Conservation (phyloP, 2,888 invertebrate species). For the Hirtodrosophila trivittata region DNA sequence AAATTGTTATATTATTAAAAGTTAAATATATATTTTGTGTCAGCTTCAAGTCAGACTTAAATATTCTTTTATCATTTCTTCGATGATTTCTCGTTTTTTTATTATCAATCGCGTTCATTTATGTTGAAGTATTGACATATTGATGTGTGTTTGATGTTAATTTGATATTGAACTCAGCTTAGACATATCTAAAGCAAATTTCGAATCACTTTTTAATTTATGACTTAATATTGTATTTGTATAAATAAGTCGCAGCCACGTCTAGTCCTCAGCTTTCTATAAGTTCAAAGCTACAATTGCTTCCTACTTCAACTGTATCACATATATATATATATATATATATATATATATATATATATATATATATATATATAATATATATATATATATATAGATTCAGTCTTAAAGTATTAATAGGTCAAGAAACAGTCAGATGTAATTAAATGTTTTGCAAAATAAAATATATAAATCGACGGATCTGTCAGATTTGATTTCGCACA, state of each 20-base stretch:
- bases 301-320: too few species aligned
- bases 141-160: constrained; percentile 16
- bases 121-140: constrained; percentile 22
- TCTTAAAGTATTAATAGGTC: constrained; percentile 31
- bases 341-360: background rate
- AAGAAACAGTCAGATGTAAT: constrained; percentile 36
- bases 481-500: constrained; percentile 44
- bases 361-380: background rate
- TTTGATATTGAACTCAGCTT: constrained; percentile 14
- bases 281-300: too few species aligned
- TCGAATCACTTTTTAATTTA: constrained; percentile 36
- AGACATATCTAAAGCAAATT: constrained; percentile 12
- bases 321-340: background rate
- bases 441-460: constrained; percentile 27
- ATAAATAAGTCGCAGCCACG: constrained; percentile 15
- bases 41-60: background rate
- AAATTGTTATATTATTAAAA: too few species aligned
- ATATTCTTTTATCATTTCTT: background rate
- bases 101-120: background rate
- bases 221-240: constrained; percentile 54
- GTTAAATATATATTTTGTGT: too few species aligned
- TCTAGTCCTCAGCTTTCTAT: too few species aligned
- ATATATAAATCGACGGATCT: constrained; percentile 26
- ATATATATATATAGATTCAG: background rate
- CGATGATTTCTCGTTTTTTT: background rate